A percentile compares a stretch with the other conserved stretches of the same genome.
phyloP scores from a whole-genome alignment of 2,888 invertebrate genomes.

The Synanthedon andrenaeformis region DNA sequence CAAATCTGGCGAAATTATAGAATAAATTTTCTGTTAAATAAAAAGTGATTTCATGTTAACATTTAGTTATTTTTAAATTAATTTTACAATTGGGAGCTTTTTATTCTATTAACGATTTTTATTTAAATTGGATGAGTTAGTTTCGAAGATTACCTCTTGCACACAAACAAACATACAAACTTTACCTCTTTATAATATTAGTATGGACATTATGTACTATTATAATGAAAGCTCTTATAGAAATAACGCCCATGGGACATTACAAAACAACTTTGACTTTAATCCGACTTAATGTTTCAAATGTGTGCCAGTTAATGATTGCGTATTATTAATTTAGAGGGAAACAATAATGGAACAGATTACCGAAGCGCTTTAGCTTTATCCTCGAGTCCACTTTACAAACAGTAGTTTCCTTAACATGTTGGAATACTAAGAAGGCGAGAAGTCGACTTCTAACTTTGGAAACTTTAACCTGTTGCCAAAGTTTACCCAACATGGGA shows the following conservation, averaged over 20 bases:
- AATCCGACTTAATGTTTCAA: slow-evolving; percentile 14
- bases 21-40: too few species aligned
- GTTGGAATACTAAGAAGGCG: slow-evolving; percentile 19
- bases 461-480: slow-evolving; percentile 41
- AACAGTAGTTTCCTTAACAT: slow-evolving; percentile 12
- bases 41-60: too few species aligned
- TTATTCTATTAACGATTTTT: too few species aligned
- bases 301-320: neutral
- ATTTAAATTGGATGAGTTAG: too few species aligned
- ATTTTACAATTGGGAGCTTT: too few species aligned
- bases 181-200: too few species aligned
- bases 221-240: slow-evolving; percentile 22
- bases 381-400: neutral
- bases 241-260: slow-evolving; percentile 27
- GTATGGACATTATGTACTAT: slow-evolving; percentile 8
- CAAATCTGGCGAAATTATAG: too few species aligned
- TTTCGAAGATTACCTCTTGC: too few species aligned
- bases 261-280: slow-evolving; percentile 21
- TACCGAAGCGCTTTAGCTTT: neutral
- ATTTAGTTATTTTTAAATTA: too few species aligned
- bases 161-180: too few species aligned
- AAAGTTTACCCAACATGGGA: slow-evolving; percentile 12
- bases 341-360: neutral
- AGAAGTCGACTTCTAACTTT: slow-evolving; percentile 21
- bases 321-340: neutral